These are phyloP conservation scores for Salvelinus namaycush DNA, from an alignment of 2,113 vertebrate species.

Conservation along the genomic window DNA sequence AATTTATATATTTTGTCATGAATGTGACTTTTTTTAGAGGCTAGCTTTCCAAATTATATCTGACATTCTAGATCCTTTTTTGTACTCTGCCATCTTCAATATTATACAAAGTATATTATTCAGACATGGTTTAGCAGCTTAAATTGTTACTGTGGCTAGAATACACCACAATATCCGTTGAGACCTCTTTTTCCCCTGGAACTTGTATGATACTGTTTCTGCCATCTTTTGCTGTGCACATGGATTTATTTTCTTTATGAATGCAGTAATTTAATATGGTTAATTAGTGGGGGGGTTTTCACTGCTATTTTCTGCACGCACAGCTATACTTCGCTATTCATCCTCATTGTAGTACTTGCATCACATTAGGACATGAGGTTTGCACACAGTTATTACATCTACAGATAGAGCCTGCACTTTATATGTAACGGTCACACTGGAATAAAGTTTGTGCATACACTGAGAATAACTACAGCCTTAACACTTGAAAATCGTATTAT, in stretches of 20 bases:
- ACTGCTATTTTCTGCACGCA: too few species aligned
- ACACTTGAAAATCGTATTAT: not conserved
- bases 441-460: not conserved
- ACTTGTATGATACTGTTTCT: too few species aligned
- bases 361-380: not conserved
- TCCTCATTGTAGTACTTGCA: too few species aligned
- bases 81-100: constrained; percentile 30
- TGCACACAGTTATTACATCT: not conserved
- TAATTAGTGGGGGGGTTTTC: too few species aligned
- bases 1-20: constrained; percentile 19
- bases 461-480: not conserved
- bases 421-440: not conserved
- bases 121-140: not conserved
- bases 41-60: constrained; percentile 11
- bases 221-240: too few species aligned
- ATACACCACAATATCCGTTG: too few species aligned
- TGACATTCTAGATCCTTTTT: constrained; percentile 41
- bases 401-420: not conserved
- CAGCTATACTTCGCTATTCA: too few species aligned
- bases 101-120: not conserved
- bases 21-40: constrained; percentile 27
- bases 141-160: not conserved
- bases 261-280: too few species aligned
- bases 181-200: too few species aligned
- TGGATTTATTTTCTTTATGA: too few species aligned